Base-by-base conservation (phyloP, 2,888 invertebrate species). In the Balanococcus diminutus region DNA sequence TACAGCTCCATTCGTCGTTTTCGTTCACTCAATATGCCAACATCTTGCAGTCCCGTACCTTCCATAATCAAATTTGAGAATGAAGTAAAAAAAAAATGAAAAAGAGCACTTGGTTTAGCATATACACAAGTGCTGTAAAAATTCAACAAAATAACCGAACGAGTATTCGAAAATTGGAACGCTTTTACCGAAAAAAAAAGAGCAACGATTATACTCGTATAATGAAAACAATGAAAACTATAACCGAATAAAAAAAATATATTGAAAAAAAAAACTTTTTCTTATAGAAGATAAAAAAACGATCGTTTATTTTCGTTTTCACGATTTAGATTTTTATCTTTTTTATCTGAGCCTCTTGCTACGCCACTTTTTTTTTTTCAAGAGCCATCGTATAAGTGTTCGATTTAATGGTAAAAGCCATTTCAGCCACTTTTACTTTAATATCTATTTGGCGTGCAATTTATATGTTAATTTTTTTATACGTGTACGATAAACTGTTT, bases 381-480 rank as follows among this genome's bases (percentile, higher is more conserved):
- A 56, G 22, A 19, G 56, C 4, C 56, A 22, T 11, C 22, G 11
- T 56, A 22, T 56, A 56, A 19, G 28, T 67, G 14, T 28, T 67
- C 28, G 67, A 67, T 67, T 6, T 3, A 61, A 5, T 42, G 14
- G 14, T 36, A 8, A 56, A 56, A 56, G 56, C 56, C 22, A 56
- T 56, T 1, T 19, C 22, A 8, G 9, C 22, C 22, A 22, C 56
- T 56, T 22, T 36, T 6, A 2, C n/a, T 56, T 56, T 56, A 22
- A 1, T 22, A 56, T 56, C 19, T 22, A 19, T 22, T 56, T 56
- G 22, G 19, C 56, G 56, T 28, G 67, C 28, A 67, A 67, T 67
- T 67, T 67, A 67, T 67, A 67, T 67, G 67, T 67, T 67, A 67
- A 67, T 67, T 25, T 67, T 67, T 67, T 61, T 56, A 25, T 67